A percentile compares a stretch with the other conserved stretches of the same genome.
These are phyloP conservation scores for Drosophila pseudotakahashii DNA, from an alignment of 2,888 invertebrate genomes.

Conservation along the genomic window DNA sequence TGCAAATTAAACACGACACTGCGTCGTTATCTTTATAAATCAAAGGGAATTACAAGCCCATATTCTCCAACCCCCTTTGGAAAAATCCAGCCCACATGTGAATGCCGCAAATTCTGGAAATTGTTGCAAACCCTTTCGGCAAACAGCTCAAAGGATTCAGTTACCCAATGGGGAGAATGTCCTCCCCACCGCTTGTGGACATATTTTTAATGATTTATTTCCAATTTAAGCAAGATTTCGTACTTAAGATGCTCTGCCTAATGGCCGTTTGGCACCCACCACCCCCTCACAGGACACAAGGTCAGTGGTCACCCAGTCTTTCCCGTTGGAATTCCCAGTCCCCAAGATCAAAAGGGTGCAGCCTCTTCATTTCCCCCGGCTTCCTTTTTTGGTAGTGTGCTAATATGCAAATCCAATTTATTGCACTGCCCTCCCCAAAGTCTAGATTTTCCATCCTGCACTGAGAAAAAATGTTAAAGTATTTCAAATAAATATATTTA, in stretches of 20 bases:
- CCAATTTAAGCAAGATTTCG: constrained; percentile 76
- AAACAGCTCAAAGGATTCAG: constrained; percentile 44
- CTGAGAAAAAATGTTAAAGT: constrained; percentile 6
- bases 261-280: constrained; percentile 41
- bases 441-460: neutral
- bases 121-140: constrained; percentile 57
- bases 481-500: no score
- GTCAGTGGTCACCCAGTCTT: constrained; percentile 41
- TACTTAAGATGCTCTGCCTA: constrained; percentile 70
- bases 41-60: constrained; percentile 77
- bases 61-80: constrained; percentile 14
- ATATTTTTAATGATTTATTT: constrained; percentile 82
- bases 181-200: constrained; percentile 29
- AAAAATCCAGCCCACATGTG: constrained; percentile 21
- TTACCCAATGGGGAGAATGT: neutral
- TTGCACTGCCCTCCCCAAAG: constrained; percentile 57
- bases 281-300: constrained; percentile 31
- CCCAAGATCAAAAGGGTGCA: constrained; percentile 31
- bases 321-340: constrained; percentile 46
- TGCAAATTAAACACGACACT: constrained; percentile 72
- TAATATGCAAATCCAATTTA: constrained; percentile 81
- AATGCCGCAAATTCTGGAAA: constrained; percentile 51
- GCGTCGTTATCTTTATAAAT: constrained; percentile 78
- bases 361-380: neutral
- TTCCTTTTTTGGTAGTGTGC: constrained; percentile 56